Evolutionary conservation across 2,797 vertebrate species (phyloP), one percentile per base, ranked within the genome.

Genomic region (Alosa sapidissima): DNA sequence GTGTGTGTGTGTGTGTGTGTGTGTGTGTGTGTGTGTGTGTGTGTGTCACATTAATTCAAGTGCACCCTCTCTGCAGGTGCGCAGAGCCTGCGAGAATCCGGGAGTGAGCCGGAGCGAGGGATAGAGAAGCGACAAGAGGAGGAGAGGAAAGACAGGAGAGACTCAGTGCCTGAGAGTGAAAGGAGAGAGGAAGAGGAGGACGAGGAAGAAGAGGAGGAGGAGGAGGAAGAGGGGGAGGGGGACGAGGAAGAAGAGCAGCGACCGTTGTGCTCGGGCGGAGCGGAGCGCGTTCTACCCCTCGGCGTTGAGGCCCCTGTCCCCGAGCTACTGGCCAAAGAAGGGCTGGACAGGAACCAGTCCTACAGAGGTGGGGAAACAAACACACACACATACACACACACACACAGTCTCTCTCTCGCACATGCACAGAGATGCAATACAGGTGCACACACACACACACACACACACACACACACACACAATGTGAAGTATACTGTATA

Each of bases 161-260:
- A 88, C 83, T 90, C 91, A 3, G 86, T 88, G 0, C 81, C 84
- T 0, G 85, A 87, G 5, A 82, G 65, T 45, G 81, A 78, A 11
- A 81, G 84, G 36, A 83, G 41, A 45, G 85, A 84, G 49, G 84
- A 87, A 1, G 68, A 75, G 14, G 68, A 75, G 19, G 89, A 88
- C 4, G 83, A 89, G 0, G 89, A 89, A 0, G 89, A 87, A 5
- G 88, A 90, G 0, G 91, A 91, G 10, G 89, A 90, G 1, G 90
- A 92, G 81, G 91, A 93, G 36, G 92, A 92, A 36, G 92, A 89
- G 45, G 87, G 94, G 41, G 92, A 89, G 45, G 87, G 94, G 81
- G 97, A 96, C 75, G 95, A 93, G 84, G 97, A 97, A 84, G 96
- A 97, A 89, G 96, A 98, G 88, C 95, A 96, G 89, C 97, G 97